Base-by-base conservation (phyloP, 1,140 invertebrate species). In the Prorops nasuta region DNA sequence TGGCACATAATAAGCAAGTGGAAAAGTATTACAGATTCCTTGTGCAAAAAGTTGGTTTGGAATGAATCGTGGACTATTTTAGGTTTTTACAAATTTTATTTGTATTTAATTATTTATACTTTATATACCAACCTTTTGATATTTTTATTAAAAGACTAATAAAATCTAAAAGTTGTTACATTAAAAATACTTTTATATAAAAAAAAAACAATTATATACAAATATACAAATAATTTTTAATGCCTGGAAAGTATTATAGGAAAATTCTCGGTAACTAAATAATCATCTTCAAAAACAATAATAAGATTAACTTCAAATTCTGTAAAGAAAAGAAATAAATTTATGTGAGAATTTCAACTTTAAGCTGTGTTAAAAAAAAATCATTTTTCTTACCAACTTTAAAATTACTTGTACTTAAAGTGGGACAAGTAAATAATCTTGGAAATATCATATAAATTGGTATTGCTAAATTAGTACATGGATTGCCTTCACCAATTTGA, bases 391-490 rank as follows among this genome's bases (percentile, higher is more conserved):
- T 78, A 96, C 94, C 95, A 57, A 98, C 90, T 87, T 96, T 97
- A 74, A 98, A 98, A 79, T 95, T 94, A 60, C 85, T 87, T 6
- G 94, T 95, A 32, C 84, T 82, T 21, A 96, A 80, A 32, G 94
- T 94, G 10, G 94, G 93, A 74, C 95, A 98, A 1, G 94, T 96
- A 77, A 98, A 98, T 14, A 98, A 78, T 38, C 95, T 78, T 42
- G 96, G 96, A 75, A 98, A 91, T 56, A 98, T 84, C 94, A 98
- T 96, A 74, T 93, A 88, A 70, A 98, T 92, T 16, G 95, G 94
- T 65, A 98, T 88, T 36, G 86, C 78, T 9, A 96, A 76, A 44
- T 86, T 87, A 47, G 87, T 84, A 38, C 83, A 81, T 36, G 96
- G 85, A 78, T 97, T 92, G 17, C 95, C 95, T 71, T 95, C 93